Conservation (phyloP, 2,113 vertebrate species). For the Thamnaconus septentrionalis region DNA sequence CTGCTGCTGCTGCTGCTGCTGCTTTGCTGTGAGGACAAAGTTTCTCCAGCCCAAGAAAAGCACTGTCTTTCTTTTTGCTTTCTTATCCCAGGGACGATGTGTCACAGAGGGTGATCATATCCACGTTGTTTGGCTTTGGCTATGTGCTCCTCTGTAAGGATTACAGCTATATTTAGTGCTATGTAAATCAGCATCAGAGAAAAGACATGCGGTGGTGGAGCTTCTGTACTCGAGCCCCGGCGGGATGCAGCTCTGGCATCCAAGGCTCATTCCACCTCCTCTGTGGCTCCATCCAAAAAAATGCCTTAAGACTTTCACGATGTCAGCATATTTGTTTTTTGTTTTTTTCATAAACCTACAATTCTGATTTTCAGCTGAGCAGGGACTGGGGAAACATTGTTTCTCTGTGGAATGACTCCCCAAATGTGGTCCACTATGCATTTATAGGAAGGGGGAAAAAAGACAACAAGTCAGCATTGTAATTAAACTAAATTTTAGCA, state of each 20-base stretch:
- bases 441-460: constrained; percentile 7
- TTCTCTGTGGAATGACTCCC: not conserved
- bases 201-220: constrained; percentile 37
- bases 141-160: constrained; percentile 17
- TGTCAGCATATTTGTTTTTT: constrained; percentile 19
- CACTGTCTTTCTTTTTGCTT: constrained; percentile 21
- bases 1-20: not conserved
- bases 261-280: constrained; percentile 33
- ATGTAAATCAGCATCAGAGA: constrained; percentile 34
- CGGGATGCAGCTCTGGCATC: constrained; percentile 16
- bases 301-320: constrained; percentile 22
- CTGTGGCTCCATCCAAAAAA: constrained; percentile 24
- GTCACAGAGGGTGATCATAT: constrained; percentile 25
- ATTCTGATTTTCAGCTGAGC: not conserved
- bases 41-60: constrained; percentile 11
- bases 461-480: constrained; percentile 64
- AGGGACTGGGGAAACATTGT: constrained; percentile 11
- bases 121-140: constrained; percentile 13
- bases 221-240: constrained; percentile 16
- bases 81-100: not conserved
- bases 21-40: not conserved
- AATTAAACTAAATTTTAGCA: constrained; percentile 90
- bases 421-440: not conserved
- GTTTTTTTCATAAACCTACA: not conserved
- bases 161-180: constrained; percentile 51